Evolutionary conservation across 2,797 vertebrate genomes (phyloP).

Genomic region (Hozukius guyotensis): DNA sequence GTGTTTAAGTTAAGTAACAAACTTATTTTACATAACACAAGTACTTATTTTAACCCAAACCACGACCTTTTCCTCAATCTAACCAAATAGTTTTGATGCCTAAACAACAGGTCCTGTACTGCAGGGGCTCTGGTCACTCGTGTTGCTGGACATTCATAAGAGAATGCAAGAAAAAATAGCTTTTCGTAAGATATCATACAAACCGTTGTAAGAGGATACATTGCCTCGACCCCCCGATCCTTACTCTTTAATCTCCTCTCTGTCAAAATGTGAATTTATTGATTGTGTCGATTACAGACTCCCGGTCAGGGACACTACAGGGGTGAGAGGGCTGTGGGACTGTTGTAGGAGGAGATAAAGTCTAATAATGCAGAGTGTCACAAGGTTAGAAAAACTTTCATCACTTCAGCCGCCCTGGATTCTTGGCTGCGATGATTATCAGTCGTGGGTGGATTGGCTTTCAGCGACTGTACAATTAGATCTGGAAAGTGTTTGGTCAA

Average conservation of each 20-base stretch:
- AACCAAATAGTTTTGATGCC: neutral
- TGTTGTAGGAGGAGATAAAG: neutral
- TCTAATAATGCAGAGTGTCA: neutral
- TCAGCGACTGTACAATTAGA: neutral
- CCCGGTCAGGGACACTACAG: neutral
- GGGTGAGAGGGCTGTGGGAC: neutral
- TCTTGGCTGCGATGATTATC: neutral
- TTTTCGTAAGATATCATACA: neutral
- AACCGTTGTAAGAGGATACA: too few species aligned
- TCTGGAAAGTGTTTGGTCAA: neutral
- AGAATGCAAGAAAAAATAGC: neutral
- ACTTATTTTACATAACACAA: neutral
- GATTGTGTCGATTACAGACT: neutral
- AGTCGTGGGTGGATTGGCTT: neutral
- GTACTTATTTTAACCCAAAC: neutral
- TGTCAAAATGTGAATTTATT: neutral
- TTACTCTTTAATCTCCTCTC: neutral
- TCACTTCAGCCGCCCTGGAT: neutral
- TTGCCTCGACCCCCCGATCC: neutral
- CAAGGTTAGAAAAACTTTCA: neutral
- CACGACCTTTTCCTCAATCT: rapidly evolving
- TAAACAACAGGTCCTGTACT: neutral
- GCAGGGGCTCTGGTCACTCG: neutral
- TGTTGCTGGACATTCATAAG: neutral
- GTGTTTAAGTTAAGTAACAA: neutral